Base-by-base conservation (phyloP, 64 coral and sea anemone species). In the Actinia tenebrosa region DNA sequence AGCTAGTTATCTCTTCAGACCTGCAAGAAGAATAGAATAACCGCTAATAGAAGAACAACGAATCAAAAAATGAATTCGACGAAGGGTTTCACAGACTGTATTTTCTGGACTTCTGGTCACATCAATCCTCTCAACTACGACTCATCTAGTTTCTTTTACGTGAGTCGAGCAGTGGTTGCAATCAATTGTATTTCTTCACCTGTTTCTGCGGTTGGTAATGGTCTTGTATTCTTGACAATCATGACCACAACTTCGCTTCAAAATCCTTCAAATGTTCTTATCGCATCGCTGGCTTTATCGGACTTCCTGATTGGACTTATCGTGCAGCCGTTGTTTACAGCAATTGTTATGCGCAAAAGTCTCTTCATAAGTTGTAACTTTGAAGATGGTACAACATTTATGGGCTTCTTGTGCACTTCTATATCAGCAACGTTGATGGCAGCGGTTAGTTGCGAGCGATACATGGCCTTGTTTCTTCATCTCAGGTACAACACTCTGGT, bases 391-490 rank as follows among this genome's bases (percentile, higher is more conserved):
- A 18, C 59, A 19, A 20, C 19, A 4, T 53, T 19, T 26, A 43
- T 60, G 8, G 82, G 82, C 1, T 16, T 56, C 5, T 1, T 60
- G 10, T 22, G 16, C 15, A 8, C 82, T 3, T 84, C 22, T 47
- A 20, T 56, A 4, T 56, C 82, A 15, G 27, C 19, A 84, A 17
- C 56, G 6, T 23, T 53, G 45, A 60, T 84, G 56, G 82, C 50
- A 9, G 82, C 82, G 19, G 82, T 84, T 19, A 84, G 82, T 56
- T 27, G n/a, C 9, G 82, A 84, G 19, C 45, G 82, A 56, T 53
- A 56, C 11, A 53, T 84, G 14, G 44, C 44, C 16, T 25, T 84
- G 46, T 56, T 60, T 20, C 53, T 84, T 14, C 82, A 84, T 20
- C 56, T 84, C 6, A 43, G 82, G 16, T 84, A 84, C 82, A 43